phyloP scores from a whole-genome alignment of 2,888 invertebrate genomes.

The Syritta pipiens region DNA sequence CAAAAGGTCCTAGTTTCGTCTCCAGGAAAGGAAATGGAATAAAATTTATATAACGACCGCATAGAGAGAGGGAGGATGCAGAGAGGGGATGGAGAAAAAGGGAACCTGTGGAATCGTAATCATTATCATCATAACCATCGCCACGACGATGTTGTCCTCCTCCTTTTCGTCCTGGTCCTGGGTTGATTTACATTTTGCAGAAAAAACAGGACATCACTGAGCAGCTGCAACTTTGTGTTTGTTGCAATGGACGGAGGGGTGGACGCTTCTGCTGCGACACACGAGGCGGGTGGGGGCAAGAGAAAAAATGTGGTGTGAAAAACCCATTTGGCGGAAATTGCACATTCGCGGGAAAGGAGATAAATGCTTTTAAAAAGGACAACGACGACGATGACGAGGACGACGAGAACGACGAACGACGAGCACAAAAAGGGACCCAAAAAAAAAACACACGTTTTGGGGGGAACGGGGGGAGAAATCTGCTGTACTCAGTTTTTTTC shows the following conservation, averaged over 20 bases:
- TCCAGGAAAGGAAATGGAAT: constrained; percentile 36
- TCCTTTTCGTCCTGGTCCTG: constrained; percentile 16
- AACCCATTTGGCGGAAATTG: constrained; percentile 23
- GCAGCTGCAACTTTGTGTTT: no score
- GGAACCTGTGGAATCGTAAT: constrained; percentile 51
- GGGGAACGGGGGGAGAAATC: not conserved
- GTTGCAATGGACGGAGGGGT: no score
- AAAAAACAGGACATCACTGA: constrained; percentile 17
- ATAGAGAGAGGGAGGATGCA: not conserved
- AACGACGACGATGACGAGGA: not conserved
- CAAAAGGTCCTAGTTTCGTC: not conserved
- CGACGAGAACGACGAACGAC: no score
- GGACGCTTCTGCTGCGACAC: no score
- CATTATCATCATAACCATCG: constrained; percentile 33
- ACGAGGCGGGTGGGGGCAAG: not conserved
- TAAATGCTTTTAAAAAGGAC: constrained; percentile 26
- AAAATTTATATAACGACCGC: constrained; percentile 26
- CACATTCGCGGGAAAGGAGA: constrained; percentile 29
- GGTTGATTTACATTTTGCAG: constrained; percentile 33
- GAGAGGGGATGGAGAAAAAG: not conserved
- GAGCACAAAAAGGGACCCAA: no score
- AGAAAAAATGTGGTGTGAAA: constrained; percentile 30
- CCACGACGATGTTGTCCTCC: not conserved
- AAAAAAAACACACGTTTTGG: no score
- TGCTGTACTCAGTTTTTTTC: no score